These are phyloP conservation scores for Drosophila trapezifrons DNA, from an alignment of 1,140 invertebrate species.

Conservation along the genomic window DNA sequence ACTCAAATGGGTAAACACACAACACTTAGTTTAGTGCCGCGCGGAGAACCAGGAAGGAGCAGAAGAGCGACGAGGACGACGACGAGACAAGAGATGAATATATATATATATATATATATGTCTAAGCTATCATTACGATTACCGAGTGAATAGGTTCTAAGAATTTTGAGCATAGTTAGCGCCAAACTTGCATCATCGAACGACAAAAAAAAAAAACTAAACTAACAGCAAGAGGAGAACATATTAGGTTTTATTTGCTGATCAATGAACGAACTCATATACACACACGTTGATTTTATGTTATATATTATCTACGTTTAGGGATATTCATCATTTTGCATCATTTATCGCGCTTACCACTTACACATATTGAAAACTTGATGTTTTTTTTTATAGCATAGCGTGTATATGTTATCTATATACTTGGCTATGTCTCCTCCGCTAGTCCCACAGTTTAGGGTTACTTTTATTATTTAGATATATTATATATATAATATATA, in stretches of 20 bases:
- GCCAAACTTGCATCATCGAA: conserved; percentile 62
- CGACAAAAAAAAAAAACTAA: conserved; percentile 50
- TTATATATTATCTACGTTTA: conserved; percentile 40
- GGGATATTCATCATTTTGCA: conserved; percentile 43
- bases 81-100: conserved; percentile 38
- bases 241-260: conserved; percentile 53
- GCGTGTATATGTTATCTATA: conserved; percentile 35
- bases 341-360: conserved; percentile 46
- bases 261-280: conserved; percentile 46
- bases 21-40: conserved; percentile 44
- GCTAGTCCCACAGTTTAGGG: conserved; percentile 45
- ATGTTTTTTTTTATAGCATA: conserved; percentile 42
- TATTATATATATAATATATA: conserved; percentile 37
- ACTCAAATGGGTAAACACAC: conserved; percentile 28
- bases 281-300: conserved; percentile 30
- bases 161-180: conserved; percentile 53
- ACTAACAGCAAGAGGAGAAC: conserved; percentile 2
- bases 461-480: conserved; percentile 45
- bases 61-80: conserved; percentile 13
- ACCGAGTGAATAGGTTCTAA: conserved; percentile 62
- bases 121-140: conserved; percentile 67
- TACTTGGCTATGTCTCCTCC: conserved; percentile 46
- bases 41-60: conserved; percentile 6
- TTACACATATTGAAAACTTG: conserved; percentile 17
- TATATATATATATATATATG: conserved; percentile 26